A percentile compares a stretch with the other conserved stretches of the same genome.
phyloP scores from a whole-genome alignment of 2,113 vertebrate genomes.

The Amphiprion ocellaris region DNA sequence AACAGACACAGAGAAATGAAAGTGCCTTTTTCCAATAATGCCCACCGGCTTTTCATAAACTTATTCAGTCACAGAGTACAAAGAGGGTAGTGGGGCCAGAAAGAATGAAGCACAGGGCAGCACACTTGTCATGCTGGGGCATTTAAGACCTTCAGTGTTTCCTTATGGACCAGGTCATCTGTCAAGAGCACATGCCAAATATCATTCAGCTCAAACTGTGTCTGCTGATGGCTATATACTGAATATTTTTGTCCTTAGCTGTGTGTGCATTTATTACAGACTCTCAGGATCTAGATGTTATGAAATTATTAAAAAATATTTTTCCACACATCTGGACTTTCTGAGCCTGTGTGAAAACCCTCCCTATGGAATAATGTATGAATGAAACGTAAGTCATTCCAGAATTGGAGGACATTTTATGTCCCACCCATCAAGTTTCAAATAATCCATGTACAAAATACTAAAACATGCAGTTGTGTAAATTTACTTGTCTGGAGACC shows the following conservation, averaged over 20 bases:
- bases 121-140: constrained; percentile 31
- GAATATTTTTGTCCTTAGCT: background rate
- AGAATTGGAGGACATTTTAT: too few relatives aligned
- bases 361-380: too few relatives aligned
- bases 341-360: too few relatives aligned
- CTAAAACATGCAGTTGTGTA: too few relatives aligned
- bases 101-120: constrained; percentile 8
- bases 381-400: too few relatives aligned
- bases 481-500: too few relatives aligned
- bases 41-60: constrained; percentile 53
- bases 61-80: constrained; percentile 54
- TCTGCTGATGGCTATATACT: background rate
- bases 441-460: too few relatives aligned
- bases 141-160: constrained; percentile 38
- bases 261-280: background rate
- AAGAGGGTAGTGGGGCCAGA: constrained; percentile 25
- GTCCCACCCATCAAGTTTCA: too few relatives aligned
- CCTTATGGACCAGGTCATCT: constrained; percentile 41
- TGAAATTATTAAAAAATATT: too few relatives aligned
- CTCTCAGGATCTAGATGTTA: too few relatives aligned
- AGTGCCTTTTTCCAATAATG: constrained; percentile 76
- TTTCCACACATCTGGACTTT: too few relatives aligned
- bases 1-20: constrained; percentile 56
- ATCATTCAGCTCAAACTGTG: constrained; percentile 52
- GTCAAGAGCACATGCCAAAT: constrained; percentile 54